A percentile compares a stretch with the other conserved stretches of the same genome.
phyloP scores from a whole-genome alignment of 2,888 invertebrate genomes.

The Helleia helle region DNA sequence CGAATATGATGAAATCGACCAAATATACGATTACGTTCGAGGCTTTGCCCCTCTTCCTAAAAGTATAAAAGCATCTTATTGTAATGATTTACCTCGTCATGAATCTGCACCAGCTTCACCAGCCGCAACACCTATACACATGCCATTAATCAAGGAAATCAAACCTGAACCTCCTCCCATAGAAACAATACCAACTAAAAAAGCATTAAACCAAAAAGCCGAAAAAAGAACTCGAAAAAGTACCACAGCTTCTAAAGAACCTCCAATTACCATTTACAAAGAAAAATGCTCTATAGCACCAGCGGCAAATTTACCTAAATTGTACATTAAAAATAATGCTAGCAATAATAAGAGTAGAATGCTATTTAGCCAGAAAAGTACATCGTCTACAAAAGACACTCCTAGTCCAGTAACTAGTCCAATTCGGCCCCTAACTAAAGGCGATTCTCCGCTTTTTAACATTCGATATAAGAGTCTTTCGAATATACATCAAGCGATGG shows the following conservation, averaged over 20 bases:
- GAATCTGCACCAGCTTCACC: slow-evolving; percentile 73
- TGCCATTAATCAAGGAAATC: slow-evolving; percentile 70
- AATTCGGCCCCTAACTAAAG: slow-evolving; percentile 72
- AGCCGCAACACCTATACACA: slow-evolving; percentile 70
- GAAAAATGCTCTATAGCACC: slow-evolving; percentile 75
- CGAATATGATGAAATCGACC: slow-evolving; percentile 96
- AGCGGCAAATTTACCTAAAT: slow-evolving; percentile 77
- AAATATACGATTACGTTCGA: slow-evolving; percentile 95
- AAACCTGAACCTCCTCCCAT: slow-evolving; percentile 94
- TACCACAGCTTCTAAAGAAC: slow-evolving; percentile 73
- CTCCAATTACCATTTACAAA: slow-evolving; percentile 68
- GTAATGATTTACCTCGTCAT: slow-evolving; percentile 58
- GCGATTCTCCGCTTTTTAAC: slow-evolving; percentile 84
- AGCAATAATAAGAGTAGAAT: slow-evolving; percentile 78
- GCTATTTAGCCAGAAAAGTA: slow-evolving; percentile 80
- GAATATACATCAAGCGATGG: slow-evolving; percentile 83
- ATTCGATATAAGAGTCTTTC: slow-evolving; percentile 81
- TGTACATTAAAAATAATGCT: slow-evolving; percentile 84
- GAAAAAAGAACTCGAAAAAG: slow-evolving; percentile 84
- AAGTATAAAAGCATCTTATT: slow-evolving; percentile 80
- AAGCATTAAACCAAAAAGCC: slow-evolving; percentile 75
- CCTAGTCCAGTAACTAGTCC: slow-evolving; percentile 76
- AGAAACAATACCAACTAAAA: slow-evolving; percentile 91
- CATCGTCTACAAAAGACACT: slow-evolving; percentile 81
- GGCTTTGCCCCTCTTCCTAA: slow-evolving; percentile 94